Evolutionary conservation across 2,113 vertebrate species (phyloP).

Genomic region (Oncorhynchus nerka): DNA sequence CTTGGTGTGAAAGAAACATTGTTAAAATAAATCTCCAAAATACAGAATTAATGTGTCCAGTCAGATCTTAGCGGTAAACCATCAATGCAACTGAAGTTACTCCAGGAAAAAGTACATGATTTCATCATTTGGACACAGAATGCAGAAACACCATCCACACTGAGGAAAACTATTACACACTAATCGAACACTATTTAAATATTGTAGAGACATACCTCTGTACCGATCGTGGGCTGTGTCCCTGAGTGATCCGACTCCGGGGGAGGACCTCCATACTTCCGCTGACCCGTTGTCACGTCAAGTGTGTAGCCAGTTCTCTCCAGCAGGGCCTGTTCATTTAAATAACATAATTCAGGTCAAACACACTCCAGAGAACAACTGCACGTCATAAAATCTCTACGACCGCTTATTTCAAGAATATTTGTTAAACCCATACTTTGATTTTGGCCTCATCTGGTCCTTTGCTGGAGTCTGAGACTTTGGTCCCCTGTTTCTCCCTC

Average conservation of each 20-base stretch:
- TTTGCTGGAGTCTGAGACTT: slow-evolving; percentile 98
- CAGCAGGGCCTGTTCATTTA: slow-evolving; percentile 84
- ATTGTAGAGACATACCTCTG: slow-evolving; percentile 80
- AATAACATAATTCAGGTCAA: background rate
- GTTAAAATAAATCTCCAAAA: background rate
- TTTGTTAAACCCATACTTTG: slow-evolving; percentile 79
- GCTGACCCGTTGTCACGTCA: slow-evolving; percentile 98
- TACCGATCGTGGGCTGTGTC: slow-evolving; percentile 93
- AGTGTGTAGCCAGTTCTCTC: slow-evolving; percentile 97
- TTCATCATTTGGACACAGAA: slow-evolving; percentile 54
- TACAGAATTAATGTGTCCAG: slow-evolving; percentile 36
- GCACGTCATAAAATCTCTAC: background rate
- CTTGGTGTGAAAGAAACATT: background rate
- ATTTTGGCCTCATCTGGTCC: slow-evolving; percentile 99
- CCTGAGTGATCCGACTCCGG: slow-evolving; percentile 93
- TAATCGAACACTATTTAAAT: background rate
- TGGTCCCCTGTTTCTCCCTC: slow-evolving; percentile 99
- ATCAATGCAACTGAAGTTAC: slow-evolving; percentile 60
- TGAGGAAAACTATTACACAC: background rate
- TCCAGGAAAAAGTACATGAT: slow-evolving; percentile 36
- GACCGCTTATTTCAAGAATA: background rate
- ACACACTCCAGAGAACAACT: background rate
- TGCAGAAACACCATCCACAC: background rate
- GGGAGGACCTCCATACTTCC: slow-evolving; percentile 97
- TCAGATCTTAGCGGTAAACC: slow-evolving; percentile 72